Percentiles rank a stretch among this genome's conserved stretches.
Evolutionary conservation across 2,797 vertebrate genomes (phyloP).

Genomic region (Manis javanica): DNA sequence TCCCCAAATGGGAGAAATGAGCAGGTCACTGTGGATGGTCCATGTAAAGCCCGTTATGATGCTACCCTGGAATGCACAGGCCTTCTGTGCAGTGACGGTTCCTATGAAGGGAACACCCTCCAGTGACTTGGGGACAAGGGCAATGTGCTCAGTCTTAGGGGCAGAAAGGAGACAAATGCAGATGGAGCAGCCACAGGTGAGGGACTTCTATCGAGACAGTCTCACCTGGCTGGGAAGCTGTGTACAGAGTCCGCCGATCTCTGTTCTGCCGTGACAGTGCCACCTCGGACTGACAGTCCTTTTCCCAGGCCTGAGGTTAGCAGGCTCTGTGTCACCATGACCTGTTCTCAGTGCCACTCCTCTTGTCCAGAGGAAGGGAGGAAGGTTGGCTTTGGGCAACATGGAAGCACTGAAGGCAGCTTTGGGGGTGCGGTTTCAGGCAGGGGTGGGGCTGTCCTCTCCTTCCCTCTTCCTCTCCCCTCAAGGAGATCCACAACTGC

Average conservation of each 20-base stretch:
- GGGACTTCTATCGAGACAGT: background rate
- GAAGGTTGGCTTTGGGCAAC: background rate
- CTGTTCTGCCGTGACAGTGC: background rate
- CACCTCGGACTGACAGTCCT: background rate
- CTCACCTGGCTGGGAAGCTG: background rate
- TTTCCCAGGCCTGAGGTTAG: background rate
- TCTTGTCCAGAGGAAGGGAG: background rate
- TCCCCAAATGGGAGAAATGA: background rate
- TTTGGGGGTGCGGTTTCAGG: background rate
- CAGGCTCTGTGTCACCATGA: background rate
- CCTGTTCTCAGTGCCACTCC: background rate
- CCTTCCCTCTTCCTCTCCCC: background rate
- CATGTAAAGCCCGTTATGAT: background rate
- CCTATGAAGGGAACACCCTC: background rate
- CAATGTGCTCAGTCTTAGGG: background rate
- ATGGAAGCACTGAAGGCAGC: background rate
- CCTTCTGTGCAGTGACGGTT: background rate
- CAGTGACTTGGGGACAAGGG: background rate
- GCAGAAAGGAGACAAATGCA: background rate
- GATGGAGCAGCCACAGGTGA: background rate
- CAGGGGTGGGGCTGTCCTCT: background rate
- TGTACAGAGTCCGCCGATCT: background rate
- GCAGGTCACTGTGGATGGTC: background rate
- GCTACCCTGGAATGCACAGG: too few relatives aligned
- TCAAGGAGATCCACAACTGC: background rate